A percentile compares a stretch with the other conserved stretches of the same genome.
These are phyloP conservation scores for Cataglyphis livida DNA, from an alignment of 2,888 invertebrate genomes.

Conservation along the genomic window DNA sequence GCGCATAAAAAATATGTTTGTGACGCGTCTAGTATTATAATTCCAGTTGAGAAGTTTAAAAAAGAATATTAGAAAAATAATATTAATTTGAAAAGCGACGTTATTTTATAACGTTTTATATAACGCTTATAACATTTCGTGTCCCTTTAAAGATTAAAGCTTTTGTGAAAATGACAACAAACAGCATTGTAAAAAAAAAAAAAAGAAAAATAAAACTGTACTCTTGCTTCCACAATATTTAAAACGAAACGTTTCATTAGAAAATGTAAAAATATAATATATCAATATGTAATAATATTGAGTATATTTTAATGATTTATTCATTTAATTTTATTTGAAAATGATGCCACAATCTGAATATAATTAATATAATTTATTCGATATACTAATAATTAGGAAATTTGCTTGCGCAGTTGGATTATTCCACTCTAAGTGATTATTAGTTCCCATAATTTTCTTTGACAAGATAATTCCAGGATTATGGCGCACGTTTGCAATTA, in stretches of 20 bases:
- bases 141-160: slow-evolving; percentile 35
- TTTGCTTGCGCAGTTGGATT: slow-evolving; percentile 30
- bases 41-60: slow-evolving; percentile 4
- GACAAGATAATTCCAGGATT: slow-evolving; percentile 49
- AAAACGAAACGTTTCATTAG: not conserved
- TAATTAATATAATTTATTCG: slow-evolving; percentile 36
- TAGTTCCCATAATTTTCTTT: slow-evolving; percentile 52
- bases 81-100: slow-evolving; percentile 43
- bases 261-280: not conserved
- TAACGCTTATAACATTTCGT: too few relatives aligned
- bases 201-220: not conserved
- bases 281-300: not conserved
- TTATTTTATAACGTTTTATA: not conserved
- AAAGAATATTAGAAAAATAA: slow-evolving; percentile 39
- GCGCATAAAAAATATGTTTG: not conserved
- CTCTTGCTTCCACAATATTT: not conserved
- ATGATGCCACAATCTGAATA: not conserved
- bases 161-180: slow-evolving; percentile 48
- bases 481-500: slow-evolving; percentile 38
- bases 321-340: slow-evolving; percentile 18
- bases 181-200: slow-evolving; percentile 30
- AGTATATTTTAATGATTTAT: not conserved
- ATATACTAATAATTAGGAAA: slow-evolving; percentile 35
- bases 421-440: slow-evolving; percentile 48
- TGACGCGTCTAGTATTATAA: not conserved